phyloP scores from a whole-genome alignment of 2,888 invertebrate genomes.

The Epinotia ramella region DNA sequence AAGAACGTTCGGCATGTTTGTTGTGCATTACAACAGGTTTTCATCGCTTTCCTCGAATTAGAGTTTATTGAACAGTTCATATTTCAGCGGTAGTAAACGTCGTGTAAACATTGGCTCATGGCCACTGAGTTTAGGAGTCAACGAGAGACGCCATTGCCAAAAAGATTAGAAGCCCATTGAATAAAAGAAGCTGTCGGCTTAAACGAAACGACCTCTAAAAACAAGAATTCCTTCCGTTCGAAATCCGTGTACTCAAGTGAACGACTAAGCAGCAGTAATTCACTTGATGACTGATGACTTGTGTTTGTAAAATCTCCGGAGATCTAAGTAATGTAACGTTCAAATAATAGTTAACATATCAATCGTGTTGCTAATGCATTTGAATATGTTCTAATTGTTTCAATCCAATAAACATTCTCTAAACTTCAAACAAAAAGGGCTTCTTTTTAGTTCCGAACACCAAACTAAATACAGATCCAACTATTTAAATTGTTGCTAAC shows the following conservation, averaged over 20 bases:
- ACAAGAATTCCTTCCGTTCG: constrained; percentile 20
- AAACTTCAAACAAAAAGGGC: background rate
- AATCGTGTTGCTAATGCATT: background rate
- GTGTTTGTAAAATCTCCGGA: background rate
- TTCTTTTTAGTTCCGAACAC: background rate
- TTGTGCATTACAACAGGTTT: constrained; percentile 60
- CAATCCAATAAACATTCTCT: background rate
- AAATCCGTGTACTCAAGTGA: constrained; percentile 11
- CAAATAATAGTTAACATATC: background rate
- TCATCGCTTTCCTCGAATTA: constrained; percentile 57
- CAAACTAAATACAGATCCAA: background rate
- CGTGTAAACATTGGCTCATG: constrained; percentile 36
- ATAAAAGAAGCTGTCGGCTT: constrained; percentile 29
- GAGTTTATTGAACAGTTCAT: constrained; percentile 55
- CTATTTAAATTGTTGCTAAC: background rate
- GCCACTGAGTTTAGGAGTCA: constrained; percentile 23
- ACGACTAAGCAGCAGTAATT: background rate
- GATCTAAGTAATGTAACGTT: background rate
- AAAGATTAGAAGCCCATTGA: constrained; percentile 42
- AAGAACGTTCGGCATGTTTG: constrained; percentile 60
- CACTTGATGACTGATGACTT: background rate
- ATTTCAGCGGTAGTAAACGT: constrained; percentile 16
- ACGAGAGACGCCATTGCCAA: constrained; percentile 42
- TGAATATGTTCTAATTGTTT: background rate
- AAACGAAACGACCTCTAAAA: constrained; percentile 28